Conservation (phyloP, 2,888 invertebrate species). For the Listrodromus nycthemerus region DNA sequence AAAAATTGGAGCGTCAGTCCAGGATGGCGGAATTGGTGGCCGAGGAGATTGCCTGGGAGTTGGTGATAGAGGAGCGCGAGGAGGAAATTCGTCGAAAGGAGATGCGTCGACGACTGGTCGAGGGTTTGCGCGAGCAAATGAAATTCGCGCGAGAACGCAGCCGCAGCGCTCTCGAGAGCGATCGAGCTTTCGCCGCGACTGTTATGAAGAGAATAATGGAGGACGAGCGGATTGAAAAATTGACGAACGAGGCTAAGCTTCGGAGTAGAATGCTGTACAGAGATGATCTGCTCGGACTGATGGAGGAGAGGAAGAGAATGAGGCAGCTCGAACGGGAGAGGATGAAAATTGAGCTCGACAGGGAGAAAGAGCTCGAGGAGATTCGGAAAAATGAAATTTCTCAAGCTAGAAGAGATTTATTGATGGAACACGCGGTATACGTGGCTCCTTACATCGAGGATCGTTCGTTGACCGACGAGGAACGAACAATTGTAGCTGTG, state of each 20-base stretch:
- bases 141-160: slow-evolving; percentile 72
- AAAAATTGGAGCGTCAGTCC: slow-evolving; percentile 29
- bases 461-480: slow-evolving; percentile 70
- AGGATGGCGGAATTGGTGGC: slow-evolving; percentile 73
- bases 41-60: slow-evolving; percentile 74
- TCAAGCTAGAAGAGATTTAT: slow-evolving; percentile 72
- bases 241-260: slow-evolving; percentile 73
- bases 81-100: slow-evolving; percentile 66
- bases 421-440: slow-evolving; percentile 74
- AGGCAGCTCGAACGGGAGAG: slow-evolving; percentile 65
- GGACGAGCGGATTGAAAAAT: slow-evolving; percentile 73
- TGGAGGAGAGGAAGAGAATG: slow-evolving; percentile 73
- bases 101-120: slow-evolving; percentile 69
- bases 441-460: slow-evolving; percentile 68
- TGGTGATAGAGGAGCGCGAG: slow-evolving; percentile 69
- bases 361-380: slow-evolving; percentile 53
- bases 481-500: slow-evolving; percentile 66
- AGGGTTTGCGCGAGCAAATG: slow-evolving; percentile 75
- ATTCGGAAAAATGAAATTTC: slow-evolving; percentile 43
- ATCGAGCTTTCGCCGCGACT: slow-evolving; percentile 75
- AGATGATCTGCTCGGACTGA: slow-evolving; percentile 74
- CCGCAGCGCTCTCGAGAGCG: slow-evolving; percentile 71
- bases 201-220: slow-evolving; percentile 75
- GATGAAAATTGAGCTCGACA: slow-evolving; percentile 53
- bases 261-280: slow-evolving; percentile 74